Conservation (phyloP, 2,888 invertebrate genomes). For the Aleiodes testaceus region DNA sequence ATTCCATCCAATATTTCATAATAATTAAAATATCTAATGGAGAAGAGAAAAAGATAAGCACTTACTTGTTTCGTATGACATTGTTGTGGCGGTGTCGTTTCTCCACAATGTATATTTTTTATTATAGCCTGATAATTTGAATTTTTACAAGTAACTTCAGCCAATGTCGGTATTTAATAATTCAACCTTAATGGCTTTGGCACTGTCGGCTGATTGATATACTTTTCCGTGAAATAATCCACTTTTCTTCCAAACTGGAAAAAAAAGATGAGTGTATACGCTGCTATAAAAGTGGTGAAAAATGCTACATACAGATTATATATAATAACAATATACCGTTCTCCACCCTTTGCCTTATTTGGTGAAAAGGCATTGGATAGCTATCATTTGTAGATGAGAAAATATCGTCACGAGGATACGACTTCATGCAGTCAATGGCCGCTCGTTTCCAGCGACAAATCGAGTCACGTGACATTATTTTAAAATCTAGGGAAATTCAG, state of each 20-base stretch:
- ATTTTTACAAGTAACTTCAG: not conserved
- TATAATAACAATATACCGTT: no score
- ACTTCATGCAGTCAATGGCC: no score
- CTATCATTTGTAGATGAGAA: not conserved
- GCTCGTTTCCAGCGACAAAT: no score
- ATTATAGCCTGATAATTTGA: not conserved
- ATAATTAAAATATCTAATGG: not conserved
- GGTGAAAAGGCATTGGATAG: no score
- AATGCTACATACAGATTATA: no score
- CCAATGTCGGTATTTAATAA: constrained; percentile 14
- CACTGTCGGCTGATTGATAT: constrained; percentile 41
- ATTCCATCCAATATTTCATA: not conserved
- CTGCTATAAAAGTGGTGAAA: no score
- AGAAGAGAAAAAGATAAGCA: constrained; percentile 38
- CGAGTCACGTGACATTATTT: no score
- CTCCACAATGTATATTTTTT: constrained; percentile 44
- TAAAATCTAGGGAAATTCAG: no score
- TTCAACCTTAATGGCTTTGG: constrained; percentile 35
- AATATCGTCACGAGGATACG: no score
- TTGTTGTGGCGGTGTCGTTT: constrained; percentile 53
- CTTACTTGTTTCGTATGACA: constrained; percentile 69
- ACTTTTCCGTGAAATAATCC: constrained; percentile 24
- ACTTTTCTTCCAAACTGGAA: constrained; percentile 41
- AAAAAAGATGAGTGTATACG: no score
- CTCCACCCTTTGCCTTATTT: no score